Conservation (phyloP, 35 echinoderm and acorn worm species). For the Apostichopus japonicus region DNA sequence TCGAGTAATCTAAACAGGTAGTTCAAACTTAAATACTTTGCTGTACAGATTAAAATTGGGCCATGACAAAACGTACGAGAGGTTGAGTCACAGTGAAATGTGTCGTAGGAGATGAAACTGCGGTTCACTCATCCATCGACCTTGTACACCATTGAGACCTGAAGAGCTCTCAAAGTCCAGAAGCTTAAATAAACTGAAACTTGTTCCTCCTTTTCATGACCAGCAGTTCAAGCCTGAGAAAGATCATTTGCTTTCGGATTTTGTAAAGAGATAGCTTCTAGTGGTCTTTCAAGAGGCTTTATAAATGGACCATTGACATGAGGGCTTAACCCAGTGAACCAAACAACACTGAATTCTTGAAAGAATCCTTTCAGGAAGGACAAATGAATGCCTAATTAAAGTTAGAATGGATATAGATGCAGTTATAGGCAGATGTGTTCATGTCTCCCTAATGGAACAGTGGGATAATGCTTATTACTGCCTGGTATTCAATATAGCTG, state of each 20-base stretch:
- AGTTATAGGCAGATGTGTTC: constrained; percentile 20
- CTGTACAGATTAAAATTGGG: background rate
- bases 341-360: constrained; percentile 18
- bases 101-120: background rate
- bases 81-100: constrained; percentile 34
- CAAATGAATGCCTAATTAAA: constrained; percentile 28
- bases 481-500: too few species aligned
- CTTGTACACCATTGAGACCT: background rate
- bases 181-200: constrained; percentile 45
- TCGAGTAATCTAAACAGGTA: constrained; percentile 4
- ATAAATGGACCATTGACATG: background rate
- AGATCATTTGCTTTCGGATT: constrained; percentile 1
- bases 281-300: constrained; percentile 21
- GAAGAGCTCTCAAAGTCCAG: constrained; percentile 17
- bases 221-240: constrained; percentile 10
- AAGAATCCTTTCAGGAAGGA: constrained; percentile 40
- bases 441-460: background rate
- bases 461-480: background rate
- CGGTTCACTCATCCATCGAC: background rate
- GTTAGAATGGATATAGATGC: constrained; percentile 19
- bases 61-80: background rate
- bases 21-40: constrained; percentile 49
- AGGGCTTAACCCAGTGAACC: constrained; percentile 29
- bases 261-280: background rate
- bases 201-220: constrained; percentile 19